These are phyloP conservation scores for Drosophila mulleri DNA, from an alignment of 2,888 invertebrate genomes.

Conservation along the genomic window DNA sequence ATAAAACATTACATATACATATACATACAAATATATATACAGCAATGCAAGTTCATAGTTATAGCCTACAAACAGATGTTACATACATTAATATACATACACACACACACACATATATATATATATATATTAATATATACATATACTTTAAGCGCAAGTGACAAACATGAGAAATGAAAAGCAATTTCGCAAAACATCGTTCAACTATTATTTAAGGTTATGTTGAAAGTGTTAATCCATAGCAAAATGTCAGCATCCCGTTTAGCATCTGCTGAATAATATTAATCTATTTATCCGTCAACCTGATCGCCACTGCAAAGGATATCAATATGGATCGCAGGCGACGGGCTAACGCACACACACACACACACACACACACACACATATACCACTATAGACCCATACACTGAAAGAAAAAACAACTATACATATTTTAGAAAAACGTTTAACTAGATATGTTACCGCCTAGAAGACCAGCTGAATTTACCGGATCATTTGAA, in stretches of 20 bases:
- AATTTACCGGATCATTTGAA: conserved; percentile 16
- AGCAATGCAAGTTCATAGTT: conserved; percentile 54
- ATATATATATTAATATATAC: background rate
- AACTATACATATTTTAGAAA: conserved; percentile 2
- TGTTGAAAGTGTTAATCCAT: conserved; percentile 21
- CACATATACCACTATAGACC: background rate
- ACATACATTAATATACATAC: conserved; percentile 37
- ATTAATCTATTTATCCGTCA: conserved; percentile 16
- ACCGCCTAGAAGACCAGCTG: conserved; percentile 20
- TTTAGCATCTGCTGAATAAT: background rate
- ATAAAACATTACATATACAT: conserved; percentile 24
- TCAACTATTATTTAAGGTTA: conserved; percentile 44
- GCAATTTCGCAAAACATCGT: conserved; percentile 69
- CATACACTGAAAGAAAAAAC: conserved; percentile 8
- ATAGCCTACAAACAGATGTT: conserved; percentile 51
- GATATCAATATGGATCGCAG: conserved; percentile 5
- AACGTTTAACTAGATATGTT: conserved; percentile 39
- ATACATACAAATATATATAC: conserved; percentile 39
- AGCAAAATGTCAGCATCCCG: conserved; percentile 11
- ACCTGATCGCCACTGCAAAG: conserved; percentile 19
- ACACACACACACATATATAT: too few relatives aligned
- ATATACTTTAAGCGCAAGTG: conserved; percentile 55
- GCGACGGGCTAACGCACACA: conserved; percentile 18
- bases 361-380: conserved; percentile 18
- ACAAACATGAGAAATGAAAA: conserved; percentile 60